Evolutionary conservation across 2,797 vertebrate genomes (phyloP), one percentile per base, ranked within the genome.

Genomic region (Paguma larvata): DNA sequence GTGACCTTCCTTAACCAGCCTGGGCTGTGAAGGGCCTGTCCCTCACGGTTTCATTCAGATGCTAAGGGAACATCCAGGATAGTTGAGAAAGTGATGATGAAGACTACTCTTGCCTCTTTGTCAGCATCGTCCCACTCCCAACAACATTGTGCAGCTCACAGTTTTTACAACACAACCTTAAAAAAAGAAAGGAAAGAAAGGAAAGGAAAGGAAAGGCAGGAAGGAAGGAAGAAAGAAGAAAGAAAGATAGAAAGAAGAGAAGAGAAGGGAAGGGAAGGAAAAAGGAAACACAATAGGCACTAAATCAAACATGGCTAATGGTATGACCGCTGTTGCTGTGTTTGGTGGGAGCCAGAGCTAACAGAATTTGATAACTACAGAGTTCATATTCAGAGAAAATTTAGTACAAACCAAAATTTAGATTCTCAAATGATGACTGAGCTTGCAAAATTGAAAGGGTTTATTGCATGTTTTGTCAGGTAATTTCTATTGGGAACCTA

Each of bases 261-360:
- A 1, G 10, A 41, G 16, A 3, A 4, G 6, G 5, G 16, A 3
- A 6, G 6, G 7, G 12, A 12, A 34, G 18, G 0, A 6, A 38
- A 21, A 44, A 32, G 1, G 12, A 51, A 86, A 51, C 5, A 7
- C 46, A 18, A 8, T 53, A 70, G n/a, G 5, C 23, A 82, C 27
- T 8, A 32, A 51, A 48, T 34, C 34, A 70, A 92, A 80, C 8
- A 46, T 41, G 0, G 14, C 25, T n/a, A 63, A 15, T 9, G 5
- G 3, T 83, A 46, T 5, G 13, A 32, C 25, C n/a, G 3, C 9
- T 85, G 7, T 32, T 53, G 21, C 6, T 25, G 53, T 72, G 34
- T 16, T 53, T 62, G 34, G 3, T 87, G 65, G 25, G 67, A 72
- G 3, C 48, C 68, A 89, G 41, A 72, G 10, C 27, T 70, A 70